A percentile compares a stretch with the other conserved stretches of the same genome.
Evolutionary conservation across 2,797 vertebrate species (phyloP).

Genomic region (Sphenopsis melanotis): DNA sequence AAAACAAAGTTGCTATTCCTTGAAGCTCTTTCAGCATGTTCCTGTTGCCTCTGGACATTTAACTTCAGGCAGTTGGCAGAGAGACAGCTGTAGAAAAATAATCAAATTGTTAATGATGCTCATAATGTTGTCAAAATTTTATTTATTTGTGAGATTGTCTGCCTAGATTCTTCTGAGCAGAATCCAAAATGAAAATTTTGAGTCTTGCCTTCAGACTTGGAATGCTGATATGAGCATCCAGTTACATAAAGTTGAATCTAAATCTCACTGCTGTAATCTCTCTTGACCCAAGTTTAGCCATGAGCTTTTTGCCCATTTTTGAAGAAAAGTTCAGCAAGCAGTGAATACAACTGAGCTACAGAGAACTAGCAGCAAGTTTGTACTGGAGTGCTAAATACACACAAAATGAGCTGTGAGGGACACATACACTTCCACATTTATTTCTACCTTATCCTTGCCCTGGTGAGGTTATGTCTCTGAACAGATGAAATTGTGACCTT

Average conservation of each 20-base stretch:
- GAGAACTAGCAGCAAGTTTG: not conserved
- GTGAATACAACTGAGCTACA: not conserved
- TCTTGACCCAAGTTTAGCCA: not conserved
- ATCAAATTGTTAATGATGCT: not conserved
- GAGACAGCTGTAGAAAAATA: not conserved
- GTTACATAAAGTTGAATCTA: not conserved
- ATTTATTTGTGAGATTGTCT: not conserved
- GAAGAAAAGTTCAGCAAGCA: not conserved
- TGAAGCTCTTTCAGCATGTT: not conserved
- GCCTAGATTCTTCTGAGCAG: not conserved
- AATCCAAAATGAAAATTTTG: not conserved
- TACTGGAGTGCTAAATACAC: not conserved
- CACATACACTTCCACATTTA: accelerated
- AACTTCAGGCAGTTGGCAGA: not conserved
- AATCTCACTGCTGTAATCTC: not conserved
- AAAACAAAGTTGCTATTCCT: not conserved
- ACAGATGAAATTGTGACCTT: not conserved
- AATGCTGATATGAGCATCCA: not conserved
- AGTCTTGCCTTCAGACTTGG: not conserved
- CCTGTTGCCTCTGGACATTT: not conserved
- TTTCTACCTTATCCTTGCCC: not conserved
- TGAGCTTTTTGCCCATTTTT: not conserved
- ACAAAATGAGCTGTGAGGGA: not conserved
- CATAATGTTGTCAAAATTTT: not conserved
- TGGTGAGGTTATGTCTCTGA: not conserved